Conservation (phyloP, 2,797 vertebrate species). For the Gadopsis bispinosus region DNA sequence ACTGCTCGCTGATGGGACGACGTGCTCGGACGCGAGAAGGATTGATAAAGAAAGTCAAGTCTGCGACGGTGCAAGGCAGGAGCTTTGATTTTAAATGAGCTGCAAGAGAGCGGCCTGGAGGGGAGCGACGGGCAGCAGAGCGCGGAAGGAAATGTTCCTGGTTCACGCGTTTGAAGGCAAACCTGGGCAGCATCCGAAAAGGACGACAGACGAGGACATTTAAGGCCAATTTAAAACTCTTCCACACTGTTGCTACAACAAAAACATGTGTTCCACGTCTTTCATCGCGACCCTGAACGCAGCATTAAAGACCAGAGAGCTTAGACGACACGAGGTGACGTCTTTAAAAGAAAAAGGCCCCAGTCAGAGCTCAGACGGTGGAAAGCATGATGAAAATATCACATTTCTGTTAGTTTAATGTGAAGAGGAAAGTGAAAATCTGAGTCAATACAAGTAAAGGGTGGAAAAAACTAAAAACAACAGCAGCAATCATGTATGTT, state of each 20-base stretch:
- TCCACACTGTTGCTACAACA: not conserved
- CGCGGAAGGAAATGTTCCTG: not conserved
- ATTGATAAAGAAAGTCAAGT: conserved; percentile 19
- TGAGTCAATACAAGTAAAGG: too few species aligned
- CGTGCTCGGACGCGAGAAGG: conserved; percentile 24
- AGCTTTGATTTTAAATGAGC: conserved; percentile 19
- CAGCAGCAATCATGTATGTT: too few species aligned
- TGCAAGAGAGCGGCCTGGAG: not conserved
- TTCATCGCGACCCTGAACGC: not conserved
- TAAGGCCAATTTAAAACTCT: too few species aligned
- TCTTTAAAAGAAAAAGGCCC: too few species aligned
- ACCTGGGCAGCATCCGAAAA: not conserved
- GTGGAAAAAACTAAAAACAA: too few species aligned
- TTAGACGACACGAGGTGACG: too few species aligned
- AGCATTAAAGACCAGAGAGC: not conserved
- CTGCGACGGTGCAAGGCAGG: not conserved
- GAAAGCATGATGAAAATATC: not conserved
- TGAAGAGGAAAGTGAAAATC: too few species aligned
- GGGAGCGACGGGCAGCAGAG: not conserved
- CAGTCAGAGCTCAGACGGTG: not conserved
- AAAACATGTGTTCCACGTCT: not conserved
- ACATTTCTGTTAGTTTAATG: not conserved
- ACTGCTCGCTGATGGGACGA: not conserved
- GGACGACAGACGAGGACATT: not conserved
- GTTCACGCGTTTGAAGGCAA: not conserved